phyloP scores from a whole-genome alignment of 2,888 invertebrate species.

The Agrochola lychnidis region DNA sequence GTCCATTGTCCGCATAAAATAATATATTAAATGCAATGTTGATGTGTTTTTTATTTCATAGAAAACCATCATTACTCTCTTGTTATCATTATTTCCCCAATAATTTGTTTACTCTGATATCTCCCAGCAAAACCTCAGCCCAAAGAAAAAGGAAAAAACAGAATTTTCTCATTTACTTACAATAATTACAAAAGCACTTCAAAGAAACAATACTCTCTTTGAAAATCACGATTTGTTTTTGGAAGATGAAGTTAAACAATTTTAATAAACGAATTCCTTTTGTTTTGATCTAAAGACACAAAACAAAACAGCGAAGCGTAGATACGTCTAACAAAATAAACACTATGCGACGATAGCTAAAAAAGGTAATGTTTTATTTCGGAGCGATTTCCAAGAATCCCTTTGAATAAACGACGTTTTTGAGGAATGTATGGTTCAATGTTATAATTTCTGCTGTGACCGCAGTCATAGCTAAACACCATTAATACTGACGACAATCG shows the following conservation, averaged over 20 bases:
- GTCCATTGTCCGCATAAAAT: background rate
- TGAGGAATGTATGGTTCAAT: background rate
- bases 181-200: slow-evolving; percentile 25
- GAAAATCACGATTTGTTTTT: slow-evolving; percentile 23
- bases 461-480: slow-evolving; percentile 20
- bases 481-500: slow-evolving; percentile 45
- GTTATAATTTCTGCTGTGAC: slow-evolving; percentile 18
- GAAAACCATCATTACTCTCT: background rate
- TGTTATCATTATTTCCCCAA: background rate
- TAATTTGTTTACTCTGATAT: background rate
- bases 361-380: slow-evolving; percentile 10
- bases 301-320: slow-evolving; percentile 23
- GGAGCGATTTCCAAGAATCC: slow-evolving; percentile 26
- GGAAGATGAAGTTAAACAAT: slow-evolving; percentile 30
- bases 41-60: background rate
- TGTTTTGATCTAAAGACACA: slow-evolving; percentile 11
- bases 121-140: background rate
- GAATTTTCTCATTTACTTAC: slow-evolving; percentile 30
- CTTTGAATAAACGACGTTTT: slow-evolving; percentile 7
- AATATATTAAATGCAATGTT: background rate
- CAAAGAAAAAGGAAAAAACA: background rate
- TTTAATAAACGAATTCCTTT: slow-evolving; percentile 43
- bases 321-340: slow-evolving; percentile 7
- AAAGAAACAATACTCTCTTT: slow-evolving; percentile 37
- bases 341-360: background rate